phyloP scores from a whole-genome alignment of 2,888 invertebrate genomes.

The Neocrepidodera transversa region DNA sequence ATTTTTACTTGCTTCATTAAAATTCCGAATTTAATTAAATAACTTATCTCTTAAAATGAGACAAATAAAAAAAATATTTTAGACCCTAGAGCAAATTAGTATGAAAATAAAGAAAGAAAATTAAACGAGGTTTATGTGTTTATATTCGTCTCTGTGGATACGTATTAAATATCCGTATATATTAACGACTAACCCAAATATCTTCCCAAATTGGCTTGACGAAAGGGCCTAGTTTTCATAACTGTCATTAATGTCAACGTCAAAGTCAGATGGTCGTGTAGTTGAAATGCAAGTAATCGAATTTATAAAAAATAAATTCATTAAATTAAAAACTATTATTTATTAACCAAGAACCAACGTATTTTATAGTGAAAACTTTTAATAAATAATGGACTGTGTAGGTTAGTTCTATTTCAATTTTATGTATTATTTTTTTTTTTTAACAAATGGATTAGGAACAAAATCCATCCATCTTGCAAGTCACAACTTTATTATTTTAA shows the following conservation, averaged over 20 bases:
- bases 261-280: slow-evolving; percentile 20
- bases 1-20: too few relatives aligned
- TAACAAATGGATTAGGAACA: background rate
- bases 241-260: slow-evolving; percentile 15
- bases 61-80: too few relatives aligned
- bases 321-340: background rate
- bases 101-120: too few relatives aligned
- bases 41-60: too few relatives aligned
- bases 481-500: background rate
- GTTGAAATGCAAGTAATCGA: slow-evolving; percentile 26
- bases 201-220: too few relatives aligned
- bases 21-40: too few relatives aligned
- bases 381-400: slow-evolving; percentile 39
- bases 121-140: too few relatives aligned
- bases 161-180: too few relatives aligned
- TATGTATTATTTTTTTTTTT: background rate
- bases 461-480: slow-evolving; percentile 6
- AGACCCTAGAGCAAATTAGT: too few relatives aligned
- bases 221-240: too few relatives aligned
- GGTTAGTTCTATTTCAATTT: slow-evolving; percentile 32
- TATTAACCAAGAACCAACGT: background rate
- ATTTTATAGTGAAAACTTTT: background rate
- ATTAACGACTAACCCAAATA: too few relatives aligned
- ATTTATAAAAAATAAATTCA: slow-evolving; percentile 21
- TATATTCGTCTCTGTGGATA: too few relatives aligned